phyloP scores from a whole-genome alignment of 2,113 vertebrate genomes.

The Barbus barbus region DNA sequence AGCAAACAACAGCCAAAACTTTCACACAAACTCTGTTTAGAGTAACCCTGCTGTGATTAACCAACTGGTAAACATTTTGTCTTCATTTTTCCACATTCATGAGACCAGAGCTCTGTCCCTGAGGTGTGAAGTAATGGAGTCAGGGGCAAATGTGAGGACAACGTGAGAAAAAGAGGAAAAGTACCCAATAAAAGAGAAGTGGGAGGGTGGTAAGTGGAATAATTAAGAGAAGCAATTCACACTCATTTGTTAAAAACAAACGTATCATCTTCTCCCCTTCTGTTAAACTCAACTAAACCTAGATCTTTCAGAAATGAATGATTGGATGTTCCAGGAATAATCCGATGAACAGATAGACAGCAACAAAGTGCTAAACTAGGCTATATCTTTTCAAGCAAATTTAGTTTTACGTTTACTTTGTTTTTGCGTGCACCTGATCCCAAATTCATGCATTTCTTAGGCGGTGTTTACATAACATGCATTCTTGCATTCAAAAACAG shows the following conservation, averaged over 20 bases:
- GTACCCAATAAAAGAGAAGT: not conserved
- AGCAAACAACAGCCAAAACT: constrained; percentile 35
- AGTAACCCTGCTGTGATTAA: constrained; percentile 5
- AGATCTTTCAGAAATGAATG: not conserved
- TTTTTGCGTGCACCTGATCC: not conserved
- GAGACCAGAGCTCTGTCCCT: not conserved
- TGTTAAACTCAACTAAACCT: not conserved
- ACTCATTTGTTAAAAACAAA: constrained; percentile 22
- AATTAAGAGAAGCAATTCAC: constrained; percentile 6
- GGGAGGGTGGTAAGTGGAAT: not conserved
- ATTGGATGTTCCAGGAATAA: not conserved
- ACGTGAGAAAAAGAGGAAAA: not conserved
- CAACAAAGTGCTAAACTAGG: no score
- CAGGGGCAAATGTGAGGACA: not conserved
- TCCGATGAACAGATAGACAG: not conserved
- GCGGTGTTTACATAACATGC: not conserved
- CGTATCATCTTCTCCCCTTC: not conserved
- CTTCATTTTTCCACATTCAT: constrained; percentile 5
- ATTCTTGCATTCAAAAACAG: constrained; percentile 10
- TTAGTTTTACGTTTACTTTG: no score
- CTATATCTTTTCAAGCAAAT: no score
- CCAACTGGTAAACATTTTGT: constrained; percentile 9
- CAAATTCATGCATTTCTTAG: not conserved
- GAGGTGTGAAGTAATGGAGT: not conserved
- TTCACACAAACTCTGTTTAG: not conserved